Conservation (phyloP, 2,888 invertebrate genomes). For the Ectemnius lituratus region DNA sequence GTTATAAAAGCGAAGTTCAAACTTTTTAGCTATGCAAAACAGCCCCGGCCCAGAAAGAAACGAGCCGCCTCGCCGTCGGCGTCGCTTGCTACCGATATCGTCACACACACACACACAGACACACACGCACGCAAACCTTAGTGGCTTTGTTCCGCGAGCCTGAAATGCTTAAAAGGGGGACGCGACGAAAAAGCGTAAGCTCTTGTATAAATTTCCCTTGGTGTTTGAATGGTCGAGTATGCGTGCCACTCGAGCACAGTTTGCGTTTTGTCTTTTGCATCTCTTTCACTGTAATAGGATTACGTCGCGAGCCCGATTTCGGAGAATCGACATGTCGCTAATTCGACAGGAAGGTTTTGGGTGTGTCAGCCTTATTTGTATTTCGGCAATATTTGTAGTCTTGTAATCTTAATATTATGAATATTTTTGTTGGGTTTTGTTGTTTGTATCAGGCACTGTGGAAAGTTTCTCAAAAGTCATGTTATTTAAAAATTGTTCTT, state of each 20-base stretch:
- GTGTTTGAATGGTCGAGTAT: background rate
- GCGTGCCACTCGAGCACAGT: background rate
- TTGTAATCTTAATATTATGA: no score
- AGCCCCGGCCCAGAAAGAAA: conserved; percentile 9
- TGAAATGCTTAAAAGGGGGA: conserved; percentile 23
- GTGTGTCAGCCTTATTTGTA: no score
- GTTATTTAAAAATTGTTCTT: no score
- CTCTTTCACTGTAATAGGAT: background rate
- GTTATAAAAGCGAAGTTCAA: conserved; percentile 55
- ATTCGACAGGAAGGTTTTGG: no score
- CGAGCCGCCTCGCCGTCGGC: background rate
- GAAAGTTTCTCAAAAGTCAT: no score
- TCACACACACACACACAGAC: background rate
- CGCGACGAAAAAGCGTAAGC: background rate
- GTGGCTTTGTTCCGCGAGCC: background rate
- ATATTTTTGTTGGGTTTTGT: no score
- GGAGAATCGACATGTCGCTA: background rate
- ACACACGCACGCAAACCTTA: background rate
- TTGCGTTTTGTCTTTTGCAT: no score
- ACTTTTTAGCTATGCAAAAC: conserved; percentile 59
- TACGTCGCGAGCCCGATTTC: background rate
- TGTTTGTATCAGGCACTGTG: no score
- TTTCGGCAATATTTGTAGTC: no score
- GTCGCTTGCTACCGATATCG: conserved; percentile 27
- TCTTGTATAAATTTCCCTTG: conserved; percentile 5